Base-by-base conservation (phyloP, 2,888 invertebrate species). In the Philaethria dido region DNA sequence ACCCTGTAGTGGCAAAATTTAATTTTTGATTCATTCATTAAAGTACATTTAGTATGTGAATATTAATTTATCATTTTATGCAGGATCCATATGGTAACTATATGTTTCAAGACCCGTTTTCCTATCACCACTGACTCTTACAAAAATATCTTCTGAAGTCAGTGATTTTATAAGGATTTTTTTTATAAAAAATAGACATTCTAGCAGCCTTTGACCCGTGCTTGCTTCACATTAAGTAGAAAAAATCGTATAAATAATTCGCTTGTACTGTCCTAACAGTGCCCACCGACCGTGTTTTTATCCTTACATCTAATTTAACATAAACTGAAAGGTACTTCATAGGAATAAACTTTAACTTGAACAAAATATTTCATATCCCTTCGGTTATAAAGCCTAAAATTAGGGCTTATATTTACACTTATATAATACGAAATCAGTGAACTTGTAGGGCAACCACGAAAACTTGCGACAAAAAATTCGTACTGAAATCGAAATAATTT, bases 81-180 rank as follows among this genome's bases (percentile, higher is more conserved):
- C 88, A 90, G 88, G 88, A 88, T 85, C 85, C 80, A 77, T 81
- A 79, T 92, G 92, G 92, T 92, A 92, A 92, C 92, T 90, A 85
- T 84, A 76, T 80, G 87, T 92, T 92, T 84, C 89, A 78, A 83
- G 82, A 92, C 92, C 92, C 92, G 92, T 91, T 88, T 85, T 71
- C 59, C 76, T 42, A 75, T 77, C 80, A 78, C 73, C 78, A 82
- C 76, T 81, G 84, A 78, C 81, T 83, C 83, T 2, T 42, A 57
- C 57, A 57, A 57, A 57, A 57, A 57, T 42, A 57, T 22, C 39
- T 22, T 55, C 55, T 39, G 1, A 47, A 42, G 55, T 55, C 39
- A 57, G 57, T 42, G 57, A 18, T 48, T 33, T 3, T 16, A 36
- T 36, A 33, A 48, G 48, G 48, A 64, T 64, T 73, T 71, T 80